A percentile compares a stretch with the other conserved stretches of the same genome.
phyloP scores from a whole-genome alignment of 2,888 invertebrate species.

The Caradrina clavipalpis region DNA sequence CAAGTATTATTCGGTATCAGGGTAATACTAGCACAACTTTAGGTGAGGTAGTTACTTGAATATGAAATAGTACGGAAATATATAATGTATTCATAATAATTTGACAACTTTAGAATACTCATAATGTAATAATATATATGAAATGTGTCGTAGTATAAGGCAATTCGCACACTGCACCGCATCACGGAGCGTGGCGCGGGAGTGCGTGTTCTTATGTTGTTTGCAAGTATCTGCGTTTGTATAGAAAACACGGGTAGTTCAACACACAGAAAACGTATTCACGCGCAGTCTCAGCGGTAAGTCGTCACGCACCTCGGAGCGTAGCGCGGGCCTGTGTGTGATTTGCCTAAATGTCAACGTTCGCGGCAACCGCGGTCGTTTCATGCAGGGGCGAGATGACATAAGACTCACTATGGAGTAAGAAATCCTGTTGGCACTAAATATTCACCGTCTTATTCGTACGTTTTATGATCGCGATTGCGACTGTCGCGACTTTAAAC shows the following conservation, averaged over 20 bases:
- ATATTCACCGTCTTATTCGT: background rate
- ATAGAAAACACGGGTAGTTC: no score
- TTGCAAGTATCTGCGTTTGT: no score
- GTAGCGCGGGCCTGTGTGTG: no score
- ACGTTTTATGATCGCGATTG: background rate
- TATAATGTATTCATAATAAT: background rate
- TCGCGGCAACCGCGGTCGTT: background rate
- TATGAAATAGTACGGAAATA: constrained; percentile 47
- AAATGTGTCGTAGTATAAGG: constrained; percentile 2
- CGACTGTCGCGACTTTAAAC: background rate
- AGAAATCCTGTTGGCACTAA: background rate
- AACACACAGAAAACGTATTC: no score
- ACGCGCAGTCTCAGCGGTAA: no score
- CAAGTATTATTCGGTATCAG: constrained; percentile 35
- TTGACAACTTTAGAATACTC: constrained; percentile 30
- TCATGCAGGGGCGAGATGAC: background rate
- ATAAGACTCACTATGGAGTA: background rate
- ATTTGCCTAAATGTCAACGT: background rate
- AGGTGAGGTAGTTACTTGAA: constrained; percentile 30
- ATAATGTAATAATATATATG: constrained; percentile 4
- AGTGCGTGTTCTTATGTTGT: no score
- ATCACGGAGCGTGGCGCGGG: no score
- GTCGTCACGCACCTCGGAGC: no score
- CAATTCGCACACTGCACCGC: no score
- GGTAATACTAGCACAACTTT: constrained; percentile 36